These are phyloP conservation scores for Aphelocoma californica DNA, from an alignment of 2,797 vertebrate genomes.

Conservation along the genomic window DNA sequence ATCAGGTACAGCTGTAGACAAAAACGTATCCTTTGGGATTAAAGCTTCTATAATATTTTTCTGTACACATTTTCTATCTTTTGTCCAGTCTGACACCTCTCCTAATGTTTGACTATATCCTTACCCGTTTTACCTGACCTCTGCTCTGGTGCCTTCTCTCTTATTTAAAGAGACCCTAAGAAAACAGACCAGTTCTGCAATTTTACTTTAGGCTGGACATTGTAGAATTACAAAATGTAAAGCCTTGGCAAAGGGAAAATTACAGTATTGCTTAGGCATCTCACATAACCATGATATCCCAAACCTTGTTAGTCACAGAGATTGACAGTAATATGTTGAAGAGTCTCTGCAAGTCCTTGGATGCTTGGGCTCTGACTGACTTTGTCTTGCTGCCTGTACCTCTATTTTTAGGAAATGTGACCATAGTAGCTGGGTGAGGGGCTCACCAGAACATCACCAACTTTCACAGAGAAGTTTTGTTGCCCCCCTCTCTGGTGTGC, in stretches of 20 bases:
- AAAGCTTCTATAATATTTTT: neutral
- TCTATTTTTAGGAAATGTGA: neutral
- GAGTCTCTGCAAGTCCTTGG: neutral
- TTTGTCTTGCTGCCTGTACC: neutral
- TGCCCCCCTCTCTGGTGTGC: rapidly evolving
- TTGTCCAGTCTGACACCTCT: neutral
- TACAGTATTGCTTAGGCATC: neutral
- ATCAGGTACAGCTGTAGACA: neutral
- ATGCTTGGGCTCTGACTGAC: neutral
- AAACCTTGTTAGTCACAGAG: neutral
- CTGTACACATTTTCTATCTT: neutral
- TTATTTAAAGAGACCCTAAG: neutral
- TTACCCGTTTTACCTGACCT: neutral
- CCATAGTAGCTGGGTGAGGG: neutral
- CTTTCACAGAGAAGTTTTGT: neutral
- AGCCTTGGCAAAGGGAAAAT: neutral
- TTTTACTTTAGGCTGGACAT: neutral
- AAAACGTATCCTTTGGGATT: neutral
- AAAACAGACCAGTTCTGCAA: neutral
- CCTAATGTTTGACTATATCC: neutral
- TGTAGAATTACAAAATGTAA: neutral
- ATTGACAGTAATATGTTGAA: neutral
- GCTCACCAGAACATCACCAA: neutral
- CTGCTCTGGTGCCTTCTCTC: neutral
- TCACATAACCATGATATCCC: neutral